phyloP scores from a whole-genome alignment of 1,140 invertebrate species.

The Zaprionus inermis region DNA sequence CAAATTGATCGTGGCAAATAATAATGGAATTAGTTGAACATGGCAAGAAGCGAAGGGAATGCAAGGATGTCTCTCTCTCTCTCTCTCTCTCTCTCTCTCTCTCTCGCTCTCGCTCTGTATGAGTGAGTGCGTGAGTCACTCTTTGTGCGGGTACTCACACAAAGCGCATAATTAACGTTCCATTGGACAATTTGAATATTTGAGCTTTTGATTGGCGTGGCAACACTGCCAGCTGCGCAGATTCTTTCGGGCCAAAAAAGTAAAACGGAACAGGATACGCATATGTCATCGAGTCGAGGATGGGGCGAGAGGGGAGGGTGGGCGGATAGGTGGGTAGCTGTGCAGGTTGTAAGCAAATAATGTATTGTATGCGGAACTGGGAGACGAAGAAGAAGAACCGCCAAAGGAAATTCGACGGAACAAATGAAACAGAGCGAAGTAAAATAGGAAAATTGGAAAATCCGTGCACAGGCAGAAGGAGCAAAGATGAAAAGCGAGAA shows the following conservation, averaged over 20 bases:
- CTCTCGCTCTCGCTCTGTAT: too few relatives aligned
- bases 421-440: not conserved
- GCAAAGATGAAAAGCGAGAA: constrained; percentile 5
- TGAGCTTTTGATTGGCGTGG: constrained; percentile 58
- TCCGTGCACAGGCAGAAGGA: not conserved
- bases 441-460: constrained; percentile 4
- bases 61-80: constrained; percentile 7
- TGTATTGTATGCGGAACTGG: not conserved
- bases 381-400: not conserved
- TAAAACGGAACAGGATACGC: constrained; percentile 1
- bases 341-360: not conserved
- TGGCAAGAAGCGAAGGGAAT: constrained; percentile 6
- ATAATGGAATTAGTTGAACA: constrained; percentile 7
- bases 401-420: constrained; percentile 3
- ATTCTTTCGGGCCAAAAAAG: not conserved
- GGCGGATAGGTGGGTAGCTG: not conserved
- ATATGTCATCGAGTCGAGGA: not conserved
- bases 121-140: not conserved
- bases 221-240: constrained; percentile 46
- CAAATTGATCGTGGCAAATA: constrained; percentile 5
- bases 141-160: constrained; percentile 11
- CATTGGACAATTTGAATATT: constrained; percentile 62
- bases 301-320: not conserved
- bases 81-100: too few relatives aligned
- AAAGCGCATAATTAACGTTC: constrained; percentile 68